These are phyloP conservation scores for Chironex yamaguchii DNA, from an alignment of 30 jellyfish, hydroid and myxozoan species.

Conservation along the genomic window DNA sequence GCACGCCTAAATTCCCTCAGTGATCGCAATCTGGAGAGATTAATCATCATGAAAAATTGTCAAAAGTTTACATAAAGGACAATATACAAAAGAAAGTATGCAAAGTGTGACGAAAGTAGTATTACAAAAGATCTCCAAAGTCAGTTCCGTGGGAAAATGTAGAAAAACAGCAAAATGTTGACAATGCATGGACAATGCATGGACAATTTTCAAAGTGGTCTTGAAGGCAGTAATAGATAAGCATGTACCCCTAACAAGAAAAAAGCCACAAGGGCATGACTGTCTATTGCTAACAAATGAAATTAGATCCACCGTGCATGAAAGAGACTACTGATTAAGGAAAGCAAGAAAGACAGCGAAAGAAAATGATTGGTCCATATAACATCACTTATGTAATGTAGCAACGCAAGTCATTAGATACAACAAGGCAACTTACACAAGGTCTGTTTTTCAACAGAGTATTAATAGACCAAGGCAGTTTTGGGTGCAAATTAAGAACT, in stretches of 20 bases:
- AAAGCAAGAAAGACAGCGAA: conserved; percentile 41
- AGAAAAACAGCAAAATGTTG: no score
- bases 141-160: no score
- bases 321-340: conserved; percentile 52
- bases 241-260: conserved; percentile 44
- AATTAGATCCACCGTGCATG: conserved; percentile 33
- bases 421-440: conserved; percentile 38
- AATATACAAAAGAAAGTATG: no score
- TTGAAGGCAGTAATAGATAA: conserved; percentile 33
- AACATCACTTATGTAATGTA: conserved; percentile 35
- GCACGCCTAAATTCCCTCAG: no score
- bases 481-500: conserved; percentile 20
- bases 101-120: no score
- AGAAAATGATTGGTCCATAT: conserved; percentile 55
- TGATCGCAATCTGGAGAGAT: no score
- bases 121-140: no score
- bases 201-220: conserved; percentile 20
- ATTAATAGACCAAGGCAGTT: conserved; percentile 22
- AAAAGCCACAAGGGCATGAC: conserved; percentile 33
- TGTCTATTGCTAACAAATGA: conserved; percentile 53
- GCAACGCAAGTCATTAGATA: conserved; percentile 31
- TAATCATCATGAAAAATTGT: no score
- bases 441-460: conserved; percentile 15
- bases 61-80: no score
- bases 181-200: no score